phyloP scores from a whole-genome alignment of 2,113 vertebrate species.

The Odocoileus virginianus region DNA sequence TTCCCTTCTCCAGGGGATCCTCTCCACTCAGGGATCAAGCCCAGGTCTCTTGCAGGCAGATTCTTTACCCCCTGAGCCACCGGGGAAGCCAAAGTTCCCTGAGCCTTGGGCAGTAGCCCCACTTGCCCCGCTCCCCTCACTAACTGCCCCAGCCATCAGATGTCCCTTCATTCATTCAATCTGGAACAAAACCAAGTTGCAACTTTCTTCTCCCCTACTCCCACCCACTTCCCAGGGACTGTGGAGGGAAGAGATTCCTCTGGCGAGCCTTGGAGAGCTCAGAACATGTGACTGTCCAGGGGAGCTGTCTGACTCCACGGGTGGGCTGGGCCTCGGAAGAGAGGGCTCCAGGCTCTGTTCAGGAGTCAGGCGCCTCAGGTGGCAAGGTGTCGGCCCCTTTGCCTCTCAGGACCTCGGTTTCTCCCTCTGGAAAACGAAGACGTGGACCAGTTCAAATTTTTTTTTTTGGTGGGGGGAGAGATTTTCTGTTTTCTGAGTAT shows the following conservation, averaged over 20 bases:
- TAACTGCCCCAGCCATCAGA: not conserved
- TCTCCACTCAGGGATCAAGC: not conserved
- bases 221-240: not conserved
- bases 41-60: not conserved
- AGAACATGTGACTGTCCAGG: fast-evolving
- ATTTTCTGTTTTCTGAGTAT: not conserved
- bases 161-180: not conserved
- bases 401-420: not conserved
- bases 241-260: not conserved
- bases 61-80: not conserved
- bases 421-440: not conserved
- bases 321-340: not conserved
- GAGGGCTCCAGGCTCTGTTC: not conserved
- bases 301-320: not conserved
- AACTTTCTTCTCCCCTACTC: fast-evolving
- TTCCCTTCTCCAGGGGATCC: not conserved
- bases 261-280: not conserved
- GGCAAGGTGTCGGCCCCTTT: fast-evolving
- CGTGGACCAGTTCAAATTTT: not conserved
- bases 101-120: not conserved
- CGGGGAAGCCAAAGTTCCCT: not conserved
- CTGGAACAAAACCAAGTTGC: not conserved
- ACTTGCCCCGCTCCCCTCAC: not conserved
- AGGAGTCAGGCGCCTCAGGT: not conserved
- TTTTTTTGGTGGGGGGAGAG: not conserved